Percentiles rank a stretch among this genome's conserved stretches.
phyloP scores from a whole-genome alignment of 2,888 invertebrate genomes.

The Arrhopalites spinosus region DNA sequence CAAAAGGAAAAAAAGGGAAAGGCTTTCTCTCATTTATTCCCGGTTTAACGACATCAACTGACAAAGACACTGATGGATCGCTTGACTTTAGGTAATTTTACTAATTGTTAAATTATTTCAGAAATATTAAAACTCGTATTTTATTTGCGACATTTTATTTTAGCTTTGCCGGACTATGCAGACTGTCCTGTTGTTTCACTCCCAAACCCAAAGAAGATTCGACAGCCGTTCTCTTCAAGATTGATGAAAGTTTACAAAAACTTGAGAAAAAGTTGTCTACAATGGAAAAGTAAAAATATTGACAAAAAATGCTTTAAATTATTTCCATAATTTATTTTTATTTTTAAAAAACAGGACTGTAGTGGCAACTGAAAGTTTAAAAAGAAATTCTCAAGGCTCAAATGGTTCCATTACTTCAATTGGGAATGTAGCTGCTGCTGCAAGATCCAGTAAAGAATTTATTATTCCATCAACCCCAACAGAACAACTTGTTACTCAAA shows the following conservation, averaged over 20 bases:
- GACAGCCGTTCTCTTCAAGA: conserved; percentile 60
- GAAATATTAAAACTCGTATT: too few species aligned
- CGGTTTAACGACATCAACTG: conserved; percentile 23
- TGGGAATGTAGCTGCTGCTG: not conserved
- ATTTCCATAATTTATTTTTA: not conserved
- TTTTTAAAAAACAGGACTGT: not conserved
- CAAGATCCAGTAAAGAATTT: not conserved
- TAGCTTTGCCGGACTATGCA: conserved; percentile 65
- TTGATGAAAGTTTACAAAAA: conserved; percentile 60
- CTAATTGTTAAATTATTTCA: too few species aligned
- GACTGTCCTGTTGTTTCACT: conserved; percentile 64
- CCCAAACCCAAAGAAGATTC: conserved; percentile 58
- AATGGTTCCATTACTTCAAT: not conserved
- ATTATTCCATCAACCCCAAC: not conserved
- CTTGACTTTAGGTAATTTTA: too few species aligned
- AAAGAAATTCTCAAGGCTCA: too few species aligned
- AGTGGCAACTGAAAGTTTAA: not conserved
- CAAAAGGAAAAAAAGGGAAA: conserved; percentile 58
- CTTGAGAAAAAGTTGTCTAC: conserved; percentile 61
- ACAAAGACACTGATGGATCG: conserved; percentile 60
- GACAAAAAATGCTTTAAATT: not conserved
- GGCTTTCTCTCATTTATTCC: conserved; percentile 57
- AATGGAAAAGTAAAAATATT: conserved; percentile 61
- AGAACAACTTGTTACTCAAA: not conserved
- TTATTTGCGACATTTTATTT: too few species aligned